Base-by-base conservation (phyloP, 1,140 invertebrate genomes). In the Diabrotica virgifera region DNA sequence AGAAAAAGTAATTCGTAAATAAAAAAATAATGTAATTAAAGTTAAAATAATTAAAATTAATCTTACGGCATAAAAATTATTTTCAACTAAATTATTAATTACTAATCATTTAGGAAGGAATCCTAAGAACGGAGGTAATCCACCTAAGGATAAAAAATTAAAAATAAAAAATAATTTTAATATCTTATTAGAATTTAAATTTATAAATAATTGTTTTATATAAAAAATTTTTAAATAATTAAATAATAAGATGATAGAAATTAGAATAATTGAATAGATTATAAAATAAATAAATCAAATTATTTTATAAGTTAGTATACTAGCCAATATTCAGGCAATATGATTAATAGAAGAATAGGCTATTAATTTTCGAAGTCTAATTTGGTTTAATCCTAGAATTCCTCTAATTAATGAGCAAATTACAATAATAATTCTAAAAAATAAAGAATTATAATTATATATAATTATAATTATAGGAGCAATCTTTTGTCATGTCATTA, bases 401-500 rank as follows among this genome's bases (percentile, higher is more conserved):
- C 67, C 65, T 63, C 72, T 67, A 54, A 74, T 59, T 54, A 82
- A 57, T 40, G 74, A 67, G 58, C 79, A 78, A 56, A 79, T 53
- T 67, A 81, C 69, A 54, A 73, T 72, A 67, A 78, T 79, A 52
- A 80, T 63, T 70, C 78, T 73, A 72, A 78, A 75, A 66, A 73
- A 73, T 72, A 68, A 63, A 72, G 52, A 50, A 14, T 36, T 50
- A 6, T 46, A 13, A 5, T 40, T 64, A 68, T 78, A 75, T 77
- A 77, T 69, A 73, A 81, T 54, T 63, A 81, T 59, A 74, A 79
- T 74, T 72, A 80, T 75, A 5, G 81, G 81, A 0, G 79, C 75
- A 79, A 83, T 81, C 82, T 84, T 83, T 82, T 83, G 81, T 77
- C 81, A 82, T 5, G 81, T 79, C 74, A 82, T 72, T 76, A 83